Conservation (phyloP, 2,113 vertebrate species). For the Tupaia tana region DNA sequence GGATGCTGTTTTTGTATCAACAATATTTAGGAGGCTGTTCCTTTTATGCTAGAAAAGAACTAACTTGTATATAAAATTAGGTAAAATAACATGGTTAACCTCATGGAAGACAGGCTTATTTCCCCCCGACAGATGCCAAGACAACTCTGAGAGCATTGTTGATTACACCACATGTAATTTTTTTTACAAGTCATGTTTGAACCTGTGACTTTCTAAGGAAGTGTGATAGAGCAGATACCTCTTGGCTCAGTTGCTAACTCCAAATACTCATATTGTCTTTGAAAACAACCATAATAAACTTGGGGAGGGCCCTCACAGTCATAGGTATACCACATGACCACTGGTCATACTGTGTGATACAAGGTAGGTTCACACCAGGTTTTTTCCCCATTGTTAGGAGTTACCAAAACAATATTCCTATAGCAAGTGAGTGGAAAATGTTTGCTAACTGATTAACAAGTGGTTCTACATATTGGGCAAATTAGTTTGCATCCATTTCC, state of each 20-base stretch:
- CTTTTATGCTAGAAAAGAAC: not conserved
- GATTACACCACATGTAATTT: not conserved
- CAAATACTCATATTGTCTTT: not conserved
- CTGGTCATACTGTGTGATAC: not conserved
- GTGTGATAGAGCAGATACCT: not conserved
- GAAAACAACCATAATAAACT: not conserved
- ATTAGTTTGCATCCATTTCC: not conserved
- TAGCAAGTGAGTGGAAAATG: not conserved
- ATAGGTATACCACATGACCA: not conserved
- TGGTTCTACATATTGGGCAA: not conserved
- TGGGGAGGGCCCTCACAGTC: accelerated
- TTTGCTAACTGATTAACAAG: not conserved
- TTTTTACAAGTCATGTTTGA: not conserved
- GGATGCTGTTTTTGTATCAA: not conserved
- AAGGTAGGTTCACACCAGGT: accelerated
- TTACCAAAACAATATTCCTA: not conserved
- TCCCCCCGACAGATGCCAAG: not conserved
- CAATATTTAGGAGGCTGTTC: not conserved
- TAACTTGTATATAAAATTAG: not conserved
- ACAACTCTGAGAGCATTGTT: not conserved
- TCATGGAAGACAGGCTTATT: not conserved
- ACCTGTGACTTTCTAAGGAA: not conserved
- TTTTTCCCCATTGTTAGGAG: not conserved
- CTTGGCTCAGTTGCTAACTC: not conserved
- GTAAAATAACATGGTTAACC: not conserved